Conservation (phyloP, 2,113 vertebrate species). For the Zootoca vivipara region DNA sequence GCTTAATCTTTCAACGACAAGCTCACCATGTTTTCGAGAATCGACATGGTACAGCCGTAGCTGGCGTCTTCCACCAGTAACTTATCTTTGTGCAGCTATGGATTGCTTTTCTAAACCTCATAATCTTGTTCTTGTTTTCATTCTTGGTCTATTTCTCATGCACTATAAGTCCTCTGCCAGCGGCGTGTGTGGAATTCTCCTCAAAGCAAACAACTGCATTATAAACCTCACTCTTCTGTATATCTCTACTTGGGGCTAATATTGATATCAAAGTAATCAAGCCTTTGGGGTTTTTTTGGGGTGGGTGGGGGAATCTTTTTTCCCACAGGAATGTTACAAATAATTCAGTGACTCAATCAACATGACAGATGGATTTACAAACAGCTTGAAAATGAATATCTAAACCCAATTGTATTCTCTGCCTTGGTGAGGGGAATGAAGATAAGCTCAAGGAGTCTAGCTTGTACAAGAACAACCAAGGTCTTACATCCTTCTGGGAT, state of each 20-base stretch:
- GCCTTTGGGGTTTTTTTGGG: background rate
- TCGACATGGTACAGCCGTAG: background rate
- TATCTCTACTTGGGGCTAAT: background rate
- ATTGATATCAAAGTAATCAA: conserved; percentile 4
- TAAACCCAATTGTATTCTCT: background rate
- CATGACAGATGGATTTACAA: background rate
- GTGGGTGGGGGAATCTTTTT: background rate
- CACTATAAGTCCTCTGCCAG: background rate
- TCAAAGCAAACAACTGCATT: background rate
- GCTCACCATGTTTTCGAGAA: background rate
- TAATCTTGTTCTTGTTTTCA: conserved; percentile 12
- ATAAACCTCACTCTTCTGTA: background rate
- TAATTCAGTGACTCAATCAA: background rate
- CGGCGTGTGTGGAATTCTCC: background rate
- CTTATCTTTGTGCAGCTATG: background rate
- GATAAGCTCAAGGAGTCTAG: background rate
- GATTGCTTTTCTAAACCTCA: background rate
- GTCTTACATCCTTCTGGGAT: background rate
- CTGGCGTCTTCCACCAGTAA: background rate
- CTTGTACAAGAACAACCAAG: no score
- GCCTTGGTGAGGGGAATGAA: background rate
- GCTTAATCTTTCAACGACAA: conserved; percentile 7
- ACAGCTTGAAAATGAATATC: background rate
- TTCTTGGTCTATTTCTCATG: background rate
- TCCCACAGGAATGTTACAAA: background rate